A percentile compares a stretch with the other conserved stretches of the same genome.
These are phyloP conservation scores for Equus przewalskii DNA, from an alignment of 2,113 vertebrate species.

Conservation along the genomic window DNA sequence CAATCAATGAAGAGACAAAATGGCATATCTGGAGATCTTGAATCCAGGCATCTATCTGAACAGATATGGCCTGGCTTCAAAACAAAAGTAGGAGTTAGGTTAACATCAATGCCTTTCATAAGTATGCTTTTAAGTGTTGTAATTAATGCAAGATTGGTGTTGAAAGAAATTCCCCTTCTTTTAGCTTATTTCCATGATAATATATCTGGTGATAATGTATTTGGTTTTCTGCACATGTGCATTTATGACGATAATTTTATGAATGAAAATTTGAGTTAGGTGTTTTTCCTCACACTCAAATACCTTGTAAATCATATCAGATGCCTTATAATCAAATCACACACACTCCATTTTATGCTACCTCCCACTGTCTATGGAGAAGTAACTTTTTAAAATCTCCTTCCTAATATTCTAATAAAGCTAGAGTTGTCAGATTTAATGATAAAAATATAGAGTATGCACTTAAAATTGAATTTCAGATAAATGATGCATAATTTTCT, in stretches of 20 bases:
- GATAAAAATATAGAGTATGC: neutral
- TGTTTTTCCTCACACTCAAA: neutral
- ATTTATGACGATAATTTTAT: constrained; percentile 1
- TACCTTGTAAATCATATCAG: neutral
- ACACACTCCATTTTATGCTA: neutral
- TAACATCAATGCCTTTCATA: neutral
- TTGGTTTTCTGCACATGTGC: neutral
- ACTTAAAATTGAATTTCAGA: constrained; percentile 28
- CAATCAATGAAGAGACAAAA: neutral
- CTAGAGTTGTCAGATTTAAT: neutral
- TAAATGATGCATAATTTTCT: neutral
- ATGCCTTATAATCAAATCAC: neutral
- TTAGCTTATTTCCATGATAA: constrained; percentile 14
- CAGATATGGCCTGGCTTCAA: neutral
- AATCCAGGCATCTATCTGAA: neutral
- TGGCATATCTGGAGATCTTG: neutral
- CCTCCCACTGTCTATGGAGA: neutral
- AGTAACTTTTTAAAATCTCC: neutral
- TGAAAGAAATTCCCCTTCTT: constrained; percentile 11
- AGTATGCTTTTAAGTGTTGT: neutral
- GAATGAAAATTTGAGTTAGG: constrained; percentile 1
- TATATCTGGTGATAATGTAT: neutral
- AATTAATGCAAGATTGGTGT: neutral
- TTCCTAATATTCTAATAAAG: neutral
- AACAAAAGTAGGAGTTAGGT: neutral